Conservation (phyloP, 2,797 vertebrate species). For the Sardinella longiceps region DNA sequence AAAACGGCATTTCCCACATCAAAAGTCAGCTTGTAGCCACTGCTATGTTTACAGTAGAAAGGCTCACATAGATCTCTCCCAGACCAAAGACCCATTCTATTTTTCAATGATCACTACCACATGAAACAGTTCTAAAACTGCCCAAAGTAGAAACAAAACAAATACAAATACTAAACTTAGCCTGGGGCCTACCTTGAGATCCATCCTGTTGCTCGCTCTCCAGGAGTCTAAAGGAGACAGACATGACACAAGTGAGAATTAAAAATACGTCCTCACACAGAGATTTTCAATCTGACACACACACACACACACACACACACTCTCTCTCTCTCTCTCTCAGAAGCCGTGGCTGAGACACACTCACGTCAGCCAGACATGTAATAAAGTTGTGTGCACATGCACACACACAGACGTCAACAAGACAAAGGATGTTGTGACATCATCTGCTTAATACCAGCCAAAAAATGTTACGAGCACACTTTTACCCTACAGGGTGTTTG, state of each 20-base stretch:
- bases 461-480: constrained; percentile 42
- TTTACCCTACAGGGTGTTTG: constrained; percentile 36
- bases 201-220: not conserved
- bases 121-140: not conserved
- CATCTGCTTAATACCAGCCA: constrained; percentile 32
- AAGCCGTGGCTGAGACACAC: not conserved
- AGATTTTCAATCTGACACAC: not conserved
- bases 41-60: not conserved
- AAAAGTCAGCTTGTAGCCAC: not conserved
- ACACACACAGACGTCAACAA: constrained; percentile 38
- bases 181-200: not conserved
- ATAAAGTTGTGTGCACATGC: constrained; percentile 14
- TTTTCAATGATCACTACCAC: not conserved
- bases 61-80: not conserved
- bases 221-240: constrained; percentile 6
- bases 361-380: not conserved
- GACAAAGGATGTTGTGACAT: constrained; percentile 48
- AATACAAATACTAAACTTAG: not conserved
- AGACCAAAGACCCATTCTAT: not conserved
- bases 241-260: not conserved
- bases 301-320: not conserved
- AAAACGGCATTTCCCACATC: not conserved
- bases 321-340: too few species aligned
- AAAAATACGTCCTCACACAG: not conserved
- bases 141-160: not conserved